Base-by-base conservation (phyloP, 2,888 invertebrate species). In the Diplazon laetatorius region DNA sequence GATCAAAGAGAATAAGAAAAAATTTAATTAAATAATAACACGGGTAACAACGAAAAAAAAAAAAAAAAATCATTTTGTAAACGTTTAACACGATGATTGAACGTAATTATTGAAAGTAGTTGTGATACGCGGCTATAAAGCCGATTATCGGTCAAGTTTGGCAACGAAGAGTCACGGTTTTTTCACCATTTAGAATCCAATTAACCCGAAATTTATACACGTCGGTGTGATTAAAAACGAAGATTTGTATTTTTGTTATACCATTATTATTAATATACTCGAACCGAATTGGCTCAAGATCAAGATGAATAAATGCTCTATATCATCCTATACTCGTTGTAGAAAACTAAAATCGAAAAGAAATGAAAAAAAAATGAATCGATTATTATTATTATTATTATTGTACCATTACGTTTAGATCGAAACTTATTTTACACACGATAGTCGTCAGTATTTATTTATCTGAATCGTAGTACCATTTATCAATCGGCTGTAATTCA, bases 31-130 rank as follows among this genome's bases (percentile, higher is more conserved):
- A n/a, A n/a, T n/a, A n/a, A n/a, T n/a, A n/a, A n/a, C n/a, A n/a
- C n/a, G n/a, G n/a, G n/a, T n/a, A 55, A 14, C 8, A 55, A 30
- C 16, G 35, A 55, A 55, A 9, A 55, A 14, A 55, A n/a, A 42
- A 42, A 8, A 55, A 14, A 25, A 77, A 30, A 68, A 71, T 39
- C 42, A 69, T n/a, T n/a, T n/a, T n/a, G n/a, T n/a, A n/a, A n/a
- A n/a, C n/a, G n/a, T n/a, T n/a, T n/a, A n/a, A n/a, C n/a, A n/a
- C n/a, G n/a, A n/a, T n/a, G n/a, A n/a, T n/a, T n/a, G n/a, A n/a
- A n/a, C n/a, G n/a, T n/a, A n/a, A n/a, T n/a, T n/a, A 71, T 68
- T 78, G 74, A 75, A 78, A 78, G 78, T 78, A 75, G 78, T 63
- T 55, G 35, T 57, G 10, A 12, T 20, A 39, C 12, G 20, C 39